Base-by-base conservation (phyloP, 2,797 vertebrate genomes). In the Notoglanidium macrostoma region DNA sequence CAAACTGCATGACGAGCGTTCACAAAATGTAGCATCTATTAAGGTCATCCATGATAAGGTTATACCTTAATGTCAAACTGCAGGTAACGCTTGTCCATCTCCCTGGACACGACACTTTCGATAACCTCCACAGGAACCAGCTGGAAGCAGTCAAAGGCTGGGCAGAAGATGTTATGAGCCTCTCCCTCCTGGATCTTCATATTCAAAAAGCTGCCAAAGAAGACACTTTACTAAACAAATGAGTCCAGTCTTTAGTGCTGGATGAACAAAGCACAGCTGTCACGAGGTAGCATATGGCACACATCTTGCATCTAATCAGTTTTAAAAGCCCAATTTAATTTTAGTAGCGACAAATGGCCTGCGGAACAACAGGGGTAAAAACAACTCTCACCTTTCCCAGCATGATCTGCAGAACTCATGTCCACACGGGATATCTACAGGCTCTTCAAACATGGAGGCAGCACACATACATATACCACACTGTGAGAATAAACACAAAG, bases 101-200 rank as follows among this genome's bases (percentile, higher is more conserved):
- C 98, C 94, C 97, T 97, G 88, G 98, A 99, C 91, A 99, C 98
- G 86, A 99, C 97, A 89, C 98, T 98, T 94, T 99, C 98, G 91
- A 99, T 99, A 93, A 99, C 97, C 91, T 99, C 98, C 91, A 99
- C 98, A 92, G 98, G 98, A 89, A 99, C 98, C 79, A 97, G 96
- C 93, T 99, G 98, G 95, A 98, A 99, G 94, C 98, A 99, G 92
- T 99, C 98, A 91, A 96, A 98, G 2, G 98, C 98, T 57, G 98
- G 98, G 92, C 98, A 99, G 93, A 99, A 98, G 95, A 99, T 99
- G 93, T 99, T 99, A 94, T 99, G 98, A 80, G 98, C 98, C 95
- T 99, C 98, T 91, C 98, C 98, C 89, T 99, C 98, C 91, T 99
- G 98, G 94, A 99, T 99, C 95, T 99, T 99, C 90, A 99, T 92